Evolutionary conservation across 2,797 vertebrate species (phyloP).

Genomic region (Gallinago solitaria): DNA sequence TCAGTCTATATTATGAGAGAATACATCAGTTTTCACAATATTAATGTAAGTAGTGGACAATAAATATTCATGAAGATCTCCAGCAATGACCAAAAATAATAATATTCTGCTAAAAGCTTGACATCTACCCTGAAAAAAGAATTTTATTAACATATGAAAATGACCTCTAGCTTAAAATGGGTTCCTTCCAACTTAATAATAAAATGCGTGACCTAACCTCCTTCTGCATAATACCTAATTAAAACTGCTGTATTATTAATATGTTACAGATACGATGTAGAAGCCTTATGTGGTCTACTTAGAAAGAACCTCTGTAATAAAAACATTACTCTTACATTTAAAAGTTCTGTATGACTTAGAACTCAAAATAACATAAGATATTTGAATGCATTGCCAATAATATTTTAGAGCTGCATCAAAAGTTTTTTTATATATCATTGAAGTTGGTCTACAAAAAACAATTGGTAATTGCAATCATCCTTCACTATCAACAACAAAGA

Average conservation of each 20-base stretch:
- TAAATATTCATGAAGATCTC: constrained; percentile 22
- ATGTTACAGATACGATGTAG: background rate
- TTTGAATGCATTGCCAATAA: background rate
- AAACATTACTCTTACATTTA: background rate
- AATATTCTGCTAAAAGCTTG: background rate
- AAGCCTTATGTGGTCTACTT: background rate
- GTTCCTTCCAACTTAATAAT: constrained; percentile 28
- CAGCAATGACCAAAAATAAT: background rate
- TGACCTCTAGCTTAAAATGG: constrained; percentile 14
- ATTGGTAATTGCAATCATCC: background rate
- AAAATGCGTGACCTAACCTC: constrained; percentile 12
- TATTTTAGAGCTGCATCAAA: background rate
- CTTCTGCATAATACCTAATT: constrained; percentile 39
- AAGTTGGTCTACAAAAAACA: background rate
- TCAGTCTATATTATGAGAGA: background rate
- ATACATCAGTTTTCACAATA: background rate
- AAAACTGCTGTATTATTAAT: constrained; percentile 32
- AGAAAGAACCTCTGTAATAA: background rate
- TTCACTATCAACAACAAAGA: background rate
- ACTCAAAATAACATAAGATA: background rate
- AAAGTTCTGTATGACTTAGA: background rate
- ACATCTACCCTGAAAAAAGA: background rate
- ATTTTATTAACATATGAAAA: constrained; percentile 19
- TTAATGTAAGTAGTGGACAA: background rate
- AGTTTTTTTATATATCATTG: background rate